Evolutionary conservation across 2,797 vertebrate species (phyloP), one percentile per base, ranked within the genome.

Genomic region (Allobates femoralis): DNA sequence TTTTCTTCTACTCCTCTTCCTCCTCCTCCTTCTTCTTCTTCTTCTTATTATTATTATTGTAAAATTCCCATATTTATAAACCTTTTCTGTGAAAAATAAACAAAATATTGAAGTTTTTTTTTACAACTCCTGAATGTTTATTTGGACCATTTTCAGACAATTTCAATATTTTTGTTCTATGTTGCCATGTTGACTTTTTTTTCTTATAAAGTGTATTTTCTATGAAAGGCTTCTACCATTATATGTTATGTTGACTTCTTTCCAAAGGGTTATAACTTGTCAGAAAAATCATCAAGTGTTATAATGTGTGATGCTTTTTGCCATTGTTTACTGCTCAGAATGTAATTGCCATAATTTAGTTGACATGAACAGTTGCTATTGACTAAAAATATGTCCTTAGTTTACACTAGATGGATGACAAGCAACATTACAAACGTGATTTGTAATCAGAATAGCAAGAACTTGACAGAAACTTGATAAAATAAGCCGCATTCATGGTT

Each of bases 341-440:
- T 79, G 55, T 83, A 87, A 87, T 84, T 83, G 75, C 81, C 75
- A 77, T 87, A 79, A 83, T 87, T 83, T 83, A 79, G 81, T 83
- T 83, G 74, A 83, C 74, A 78, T 78, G 73, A 87, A 83, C 81
- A 83, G 75, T 79, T 21, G 37, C 62, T 60, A 78, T 78, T 87
- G 74, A 83, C 53, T 62, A 79, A 83, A 87, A 83, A 79, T 71
- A 53, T 79, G 81, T 87, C 53, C 53, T 76, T 67, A 41, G 53
- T 64, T 28, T 30, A 79, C 53, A 50, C 23, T 62, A 28, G 67
- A 83, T 64, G 60, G 30, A 50, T 83, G 62, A 69, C 73, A 77
- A 34, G 41, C 30, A 51, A 51, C 50, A 79, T 50, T 32, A 71
- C 34, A 69, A 46, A n/a, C 2, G 15, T 69, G 26, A 15, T 32